Base-by-base conservation (phyloP, 2,797 vertebrate genomes). In the Sphaeramia orbicularis region DNA sequence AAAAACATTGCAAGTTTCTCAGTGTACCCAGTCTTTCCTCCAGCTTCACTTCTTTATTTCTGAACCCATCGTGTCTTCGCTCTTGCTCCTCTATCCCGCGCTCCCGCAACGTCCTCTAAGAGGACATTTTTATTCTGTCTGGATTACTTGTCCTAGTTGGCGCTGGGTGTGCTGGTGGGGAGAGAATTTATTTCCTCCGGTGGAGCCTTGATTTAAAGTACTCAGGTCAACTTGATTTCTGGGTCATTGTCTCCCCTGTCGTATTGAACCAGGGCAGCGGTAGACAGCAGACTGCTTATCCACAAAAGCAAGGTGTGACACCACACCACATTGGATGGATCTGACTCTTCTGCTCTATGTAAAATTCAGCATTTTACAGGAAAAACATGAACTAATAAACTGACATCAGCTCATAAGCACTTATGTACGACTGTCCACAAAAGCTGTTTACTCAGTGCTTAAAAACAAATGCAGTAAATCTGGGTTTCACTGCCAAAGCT, bases 81-180 rank as follows among this genome's bases (percentile, higher is more conserved):
- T 55, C 65, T 76, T 32, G 37, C 50, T 55, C 42, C 63, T 76
- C 53, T 41, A 56, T 71, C 52, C 47, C 62, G 55, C 47, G 59
- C 73, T 80, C 83, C 81, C 68, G 30, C 10, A 2, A 71, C 40
- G 53, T 83, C 78, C 76, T 86, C 59, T 72, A 67, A 73, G 60
- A 86, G 80, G 71, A 87, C 83, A 1, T 81, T 84, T 90, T 83
- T 89, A 87, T 86, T 89, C 86, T 76, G 88, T 88, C 86, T 90
- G 84, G 86, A 92, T 89, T 78, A 87, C 85, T 89, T 90, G 91
- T 88, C 91, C 92, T 93, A 93, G 81, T 93, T 93, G 91, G 86
- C 76, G 41, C 74, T 53, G 61, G 71, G 62, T 4, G 54, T 64
- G 77, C 81, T 84, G 84, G 51, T 74, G 74, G 75, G 65, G 71